Evolutionary conservation across 2,888 invertebrate species (phyloP).

Genomic region (Drosophila macrospina): DNA sequence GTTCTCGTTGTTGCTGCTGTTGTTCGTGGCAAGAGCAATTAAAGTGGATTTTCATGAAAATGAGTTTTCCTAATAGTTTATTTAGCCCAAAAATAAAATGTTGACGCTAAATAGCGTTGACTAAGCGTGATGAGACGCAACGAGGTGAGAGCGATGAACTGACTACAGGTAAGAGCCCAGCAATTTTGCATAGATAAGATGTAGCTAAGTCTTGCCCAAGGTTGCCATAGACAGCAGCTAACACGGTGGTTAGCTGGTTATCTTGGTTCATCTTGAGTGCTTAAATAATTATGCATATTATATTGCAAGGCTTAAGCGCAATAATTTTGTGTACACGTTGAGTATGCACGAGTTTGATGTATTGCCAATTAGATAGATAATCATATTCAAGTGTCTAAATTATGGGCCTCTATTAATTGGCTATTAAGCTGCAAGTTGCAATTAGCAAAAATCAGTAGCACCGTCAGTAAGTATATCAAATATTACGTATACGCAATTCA

Average conservation of each 20-base stretch:
- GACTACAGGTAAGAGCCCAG: constrained; percentile 6
- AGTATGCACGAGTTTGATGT: constrained; percentile 55
- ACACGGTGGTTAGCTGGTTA: constrained; percentile 10
- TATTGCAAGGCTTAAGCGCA: constrained; percentile 56
- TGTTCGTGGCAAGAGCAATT: constrained; percentile 65
- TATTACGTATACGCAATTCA: constrained; percentile 43
- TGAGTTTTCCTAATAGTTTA: constrained; percentile 78
- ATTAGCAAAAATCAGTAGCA: constrained; percentile 24
- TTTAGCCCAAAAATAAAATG: constrained; percentile 74
- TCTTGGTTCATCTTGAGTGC: constrained; percentile 22
- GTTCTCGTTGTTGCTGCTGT: constrained; percentile 20
- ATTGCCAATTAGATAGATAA: constrained; percentile 62
- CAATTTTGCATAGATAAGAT: constrained; percentile 25
- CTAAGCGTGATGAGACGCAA: constrained; percentile 42
- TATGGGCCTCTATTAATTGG: constrained; percentile 39
- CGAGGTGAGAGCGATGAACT: not conserved
- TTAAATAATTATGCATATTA: constrained; percentile 64
- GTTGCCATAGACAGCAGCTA: constrained; percentile 9
- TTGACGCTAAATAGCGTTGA: constrained; percentile 60
- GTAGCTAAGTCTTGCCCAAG: constrained; percentile 23
- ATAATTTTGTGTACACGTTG: constrained; percentile 35
- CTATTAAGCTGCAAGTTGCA: constrained; percentile 43
- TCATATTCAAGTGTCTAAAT: constrained; percentile 49
- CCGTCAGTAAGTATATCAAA: constrained; percentile 19
- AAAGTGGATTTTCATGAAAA: constrained; percentile 80